phyloP scores from a whole-genome alignment of 2,113 vertebrate genomes.

The Macquaria ambigua region DNA sequence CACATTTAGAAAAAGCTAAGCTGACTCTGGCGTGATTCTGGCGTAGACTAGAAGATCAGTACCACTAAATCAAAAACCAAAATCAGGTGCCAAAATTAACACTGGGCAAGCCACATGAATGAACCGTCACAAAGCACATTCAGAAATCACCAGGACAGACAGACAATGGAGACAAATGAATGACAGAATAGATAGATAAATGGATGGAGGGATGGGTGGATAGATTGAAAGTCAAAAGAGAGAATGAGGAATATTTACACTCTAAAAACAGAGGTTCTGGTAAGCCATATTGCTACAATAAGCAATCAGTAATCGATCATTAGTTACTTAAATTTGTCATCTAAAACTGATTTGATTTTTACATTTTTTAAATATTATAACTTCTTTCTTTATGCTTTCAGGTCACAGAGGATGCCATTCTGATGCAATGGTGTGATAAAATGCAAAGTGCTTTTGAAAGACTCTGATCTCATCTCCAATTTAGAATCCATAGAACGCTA shows the following conservation, averaged over 20 bases:
- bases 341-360: not conserved
- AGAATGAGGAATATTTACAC: conserved; percentile 67
- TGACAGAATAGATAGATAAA: conserved; percentile 44
- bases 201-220: conserved; percentile 46
- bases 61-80: conserved; percentile 10
- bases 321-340: not conserved
- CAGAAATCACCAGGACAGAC: conserved; percentile 51
- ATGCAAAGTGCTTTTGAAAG: not conserved
- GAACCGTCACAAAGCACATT: conserved; percentile 36
- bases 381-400: not conserved
- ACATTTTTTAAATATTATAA: not conserved
- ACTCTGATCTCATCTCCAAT: conserved; percentile 14
- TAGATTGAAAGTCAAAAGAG: conserved; percentile 71
- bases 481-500: conserved; percentile 13
- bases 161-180: conserved; percentile 56
- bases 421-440: conserved; percentile 12
- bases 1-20: not conserved
- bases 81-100: conserved; percentile 13
- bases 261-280: conserved; percentile 11
- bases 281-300: conserved; percentile 14
- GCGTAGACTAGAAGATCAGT: conserved; percentile 11
- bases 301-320: not conserved
- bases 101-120: conserved; percentile 35
- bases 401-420: not conserved
- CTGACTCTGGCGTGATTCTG: too few species aligned